These are phyloP conservation scores for Dioctria rufipes DNA, from an alignment of 2,888 invertebrate species.

Conservation along the genomic window DNA sequence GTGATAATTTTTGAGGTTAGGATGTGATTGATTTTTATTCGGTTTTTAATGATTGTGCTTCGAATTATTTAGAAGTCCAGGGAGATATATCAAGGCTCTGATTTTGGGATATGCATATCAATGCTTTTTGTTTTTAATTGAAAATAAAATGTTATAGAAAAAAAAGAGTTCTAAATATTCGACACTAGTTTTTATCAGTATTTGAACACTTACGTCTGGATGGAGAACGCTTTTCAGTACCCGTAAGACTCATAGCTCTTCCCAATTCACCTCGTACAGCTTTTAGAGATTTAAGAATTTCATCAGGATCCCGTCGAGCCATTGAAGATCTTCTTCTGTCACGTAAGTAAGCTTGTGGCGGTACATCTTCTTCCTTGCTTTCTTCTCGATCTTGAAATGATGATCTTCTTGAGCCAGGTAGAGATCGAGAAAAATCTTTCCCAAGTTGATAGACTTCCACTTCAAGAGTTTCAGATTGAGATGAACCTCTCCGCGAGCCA, in stretches of 20 bases:
- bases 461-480: slow-evolving; percentile 89
- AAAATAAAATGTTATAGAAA: slow-evolving; percentile 52
- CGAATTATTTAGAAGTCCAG: slow-evolving; percentile 67
- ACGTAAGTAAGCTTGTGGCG: slow-evolving; percentile 74
- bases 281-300: slow-evolving; percentile 85
- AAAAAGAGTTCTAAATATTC: slow-evolving; percentile 45
- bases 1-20: slow-evolving; percentile 56
- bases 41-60: slow-evolving; percentile 59
- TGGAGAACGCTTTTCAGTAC: slow-evolving; percentile 73
- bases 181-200: not conserved
- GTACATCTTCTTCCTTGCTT: slow-evolving; percentile 74
- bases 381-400: slow-evolving; percentile 83
- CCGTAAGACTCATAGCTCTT: slow-evolving; percentile 85
- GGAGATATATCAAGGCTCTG: slow-evolving; percentile 70
- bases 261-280: slow-evolving; percentile 87
- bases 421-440: slow-evolving; percentile 87
- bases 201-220: slow-evolving; percentile 80
- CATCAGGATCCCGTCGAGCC: slow-evolving; percentile 87
- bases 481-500: slow-evolving; percentile 87
- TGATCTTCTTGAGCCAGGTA: slow-evolving; percentile 88
- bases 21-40: slow-evolving; percentile 50
- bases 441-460: slow-evolving; percentile 88
- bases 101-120: slow-evolving; percentile 71
- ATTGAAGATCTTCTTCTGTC: slow-evolving; percentile 87
- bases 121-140: slow-evolving; percentile 62